These are phyloP conservation scores for Phymanthus crucifer DNA, from an alignment of 92 coral and sea anemone species.

Conservation along the genomic window DNA sequence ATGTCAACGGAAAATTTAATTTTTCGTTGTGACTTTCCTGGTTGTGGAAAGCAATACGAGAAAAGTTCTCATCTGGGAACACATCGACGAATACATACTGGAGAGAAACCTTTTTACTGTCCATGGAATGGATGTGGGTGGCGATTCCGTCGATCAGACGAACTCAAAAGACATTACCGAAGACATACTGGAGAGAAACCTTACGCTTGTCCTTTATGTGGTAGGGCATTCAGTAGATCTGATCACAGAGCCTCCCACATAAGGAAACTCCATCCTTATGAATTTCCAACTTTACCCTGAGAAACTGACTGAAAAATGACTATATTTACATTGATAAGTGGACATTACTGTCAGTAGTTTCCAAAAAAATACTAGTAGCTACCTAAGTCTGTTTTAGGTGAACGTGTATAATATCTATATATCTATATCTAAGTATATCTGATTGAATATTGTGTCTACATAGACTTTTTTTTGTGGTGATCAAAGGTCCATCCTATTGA, in stretches of 20 bases:
- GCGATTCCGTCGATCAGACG: constrained; percentile 84
- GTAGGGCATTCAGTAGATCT: constrained; percentile 85
- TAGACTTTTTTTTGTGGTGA: too few relatives aligned
- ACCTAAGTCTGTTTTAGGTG: too few relatives aligned
- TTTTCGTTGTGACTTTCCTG: constrained; percentile 79
- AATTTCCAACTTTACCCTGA: neutral
- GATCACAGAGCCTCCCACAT: constrained; percentile 87
- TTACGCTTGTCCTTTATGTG: constrained; percentile 85
- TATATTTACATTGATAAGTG: neutral
- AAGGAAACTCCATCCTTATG: constrained; percentile 69
- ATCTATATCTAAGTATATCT: too few relatives aligned
- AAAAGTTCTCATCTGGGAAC: constrained; percentile 80
- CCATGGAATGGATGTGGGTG: constrained; percentile 86
- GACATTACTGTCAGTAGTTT: neutral
- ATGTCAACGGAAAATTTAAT: constrained; percentile 14
- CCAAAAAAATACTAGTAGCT: too few relatives aligned
- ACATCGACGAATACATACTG: constrained; percentile 71
- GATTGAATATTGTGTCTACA: too few relatives aligned
- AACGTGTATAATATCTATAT: too few relatives aligned
- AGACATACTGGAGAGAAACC: constrained; percentile 91
- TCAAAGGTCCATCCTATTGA: too few relatives aligned
- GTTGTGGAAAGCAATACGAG: constrained; percentile 72
- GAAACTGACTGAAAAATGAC: neutral
- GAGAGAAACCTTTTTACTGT: constrained; percentile 84
- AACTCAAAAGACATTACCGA: constrained; percentile 82